Percentiles rank a stretch among this genome's conserved stretches.
These are phyloP conservation scores for Tachina grossa DNA, from an alignment of 2,888 invertebrate genomes.

Conservation along the genomic window DNA sequence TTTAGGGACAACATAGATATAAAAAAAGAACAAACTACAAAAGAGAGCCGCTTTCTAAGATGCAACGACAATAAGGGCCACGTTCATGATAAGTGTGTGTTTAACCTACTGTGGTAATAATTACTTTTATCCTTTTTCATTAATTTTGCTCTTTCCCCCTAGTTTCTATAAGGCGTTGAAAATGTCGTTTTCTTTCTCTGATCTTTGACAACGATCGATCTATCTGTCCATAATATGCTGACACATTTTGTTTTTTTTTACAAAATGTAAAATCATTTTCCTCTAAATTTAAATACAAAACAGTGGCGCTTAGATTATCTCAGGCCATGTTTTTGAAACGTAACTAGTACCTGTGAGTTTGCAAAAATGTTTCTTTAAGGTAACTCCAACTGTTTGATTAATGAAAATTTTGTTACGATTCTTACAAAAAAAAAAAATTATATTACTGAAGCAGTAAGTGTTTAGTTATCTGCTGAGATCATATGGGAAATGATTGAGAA, in stretches of 20 bases:
- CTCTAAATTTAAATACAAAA: conserved; percentile 45
- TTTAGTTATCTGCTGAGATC: conserved; percentile 9
- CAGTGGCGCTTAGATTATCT: conserved; percentile 70
- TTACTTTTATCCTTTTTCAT: conserved; percentile 56
- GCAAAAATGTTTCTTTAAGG: conserved; percentile 55
- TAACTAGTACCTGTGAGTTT: conserved; percentile 62
- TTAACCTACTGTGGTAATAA: conserved; percentile 55
- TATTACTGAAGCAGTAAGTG: background rate
- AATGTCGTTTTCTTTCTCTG: conserved; percentile 51
- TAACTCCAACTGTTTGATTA: conserved; percentile 72
- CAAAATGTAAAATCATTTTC: conserved; percentile 50
- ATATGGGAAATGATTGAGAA: conserved; percentile 1
- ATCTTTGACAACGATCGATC: conserved; percentile 31
- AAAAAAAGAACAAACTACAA: conserved; percentile 35
- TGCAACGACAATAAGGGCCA: background rate
- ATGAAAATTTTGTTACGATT: conserved; percentile 55
- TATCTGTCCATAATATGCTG: conserved; percentile 59
- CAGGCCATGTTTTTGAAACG: conserved; percentile 1
- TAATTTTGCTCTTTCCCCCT: conserved; percentile 21
- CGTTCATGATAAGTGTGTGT: conserved; percentile 26
- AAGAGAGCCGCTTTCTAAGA: conserved; percentile 44
- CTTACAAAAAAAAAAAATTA: conserved; percentile 5
- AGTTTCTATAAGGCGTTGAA: conserved; percentile 68
- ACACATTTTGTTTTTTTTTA: conserved; percentile 53
- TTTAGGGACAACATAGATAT: conserved; percentile 13